A percentile compares a stretch with the other conserved stretches of the same genome.
Conservation (phyloP, 2,888 invertebrate species). For the Lasius platythorax region DNA sequence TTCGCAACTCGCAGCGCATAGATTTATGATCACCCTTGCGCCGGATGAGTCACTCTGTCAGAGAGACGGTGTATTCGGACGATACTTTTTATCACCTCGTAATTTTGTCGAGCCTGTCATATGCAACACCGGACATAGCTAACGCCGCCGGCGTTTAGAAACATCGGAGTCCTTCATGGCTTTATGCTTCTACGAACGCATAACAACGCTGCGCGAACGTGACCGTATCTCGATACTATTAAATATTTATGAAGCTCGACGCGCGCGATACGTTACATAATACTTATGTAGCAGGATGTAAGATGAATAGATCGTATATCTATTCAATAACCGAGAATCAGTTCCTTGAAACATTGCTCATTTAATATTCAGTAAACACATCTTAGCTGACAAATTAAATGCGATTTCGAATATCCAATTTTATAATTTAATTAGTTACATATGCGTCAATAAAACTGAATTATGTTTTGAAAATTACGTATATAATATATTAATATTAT, state of each 20-base stretch:
- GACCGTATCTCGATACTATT: constrained; percentile 46
- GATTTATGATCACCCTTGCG: constrained; percentile 63
- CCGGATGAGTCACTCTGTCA: constrained; percentile 58
- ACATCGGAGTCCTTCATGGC: constrained; percentile 38
- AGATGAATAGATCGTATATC: constrained; percentile 19
- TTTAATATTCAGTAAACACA: background rate
- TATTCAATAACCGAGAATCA: constrained; percentile 10
- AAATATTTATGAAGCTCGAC: constrained; percentile 46
- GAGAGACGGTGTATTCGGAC: constrained; percentile 26
- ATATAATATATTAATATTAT: background rate
- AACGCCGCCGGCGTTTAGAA: constrained; percentile 53
- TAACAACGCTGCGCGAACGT: constrained; percentile 25
- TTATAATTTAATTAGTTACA: background rate
- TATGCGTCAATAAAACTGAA: background rate
- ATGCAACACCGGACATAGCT: constrained; percentile 45
- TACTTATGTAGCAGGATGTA: constrained; percentile 34
- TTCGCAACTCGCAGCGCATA: constrained; percentile 40
- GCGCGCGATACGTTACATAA: constrained; percentile 37
- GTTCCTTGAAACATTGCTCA: constrained; percentile 7
- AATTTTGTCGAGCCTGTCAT: constrained; percentile 56
- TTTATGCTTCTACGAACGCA: constrained; percentile 15
- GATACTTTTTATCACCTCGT: constrained; percentile 59
- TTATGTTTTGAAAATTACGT: background rate
- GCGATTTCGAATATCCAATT: background rate
- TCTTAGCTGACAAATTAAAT: background rate